Conservation (phyloP, 2,888 invertebrate genomes). For the Cancer borealis region DNA sequence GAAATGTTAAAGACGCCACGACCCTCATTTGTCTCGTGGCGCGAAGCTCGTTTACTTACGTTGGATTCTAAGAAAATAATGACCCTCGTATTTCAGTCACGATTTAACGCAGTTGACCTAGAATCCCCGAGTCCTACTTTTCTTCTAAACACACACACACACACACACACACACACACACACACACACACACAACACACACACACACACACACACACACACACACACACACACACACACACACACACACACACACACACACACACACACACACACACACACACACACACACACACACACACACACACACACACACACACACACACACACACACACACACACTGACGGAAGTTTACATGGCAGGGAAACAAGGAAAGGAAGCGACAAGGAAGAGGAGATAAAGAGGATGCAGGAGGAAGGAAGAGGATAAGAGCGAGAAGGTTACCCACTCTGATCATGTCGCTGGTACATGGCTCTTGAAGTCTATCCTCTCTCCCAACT, state of each 20-base stretch:
- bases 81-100: conserved; percentile 29
- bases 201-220: conserved; percentile 22
- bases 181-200: conserved; percentile 30
- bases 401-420: background rate
- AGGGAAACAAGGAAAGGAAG: background rate
- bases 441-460: conserved; percentile 23
- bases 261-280: conserved; percentile 16
- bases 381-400: background rate
- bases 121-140: background rate
- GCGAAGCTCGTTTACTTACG: background rate
- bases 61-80: conserved; percentile 41
- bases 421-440: background rate
- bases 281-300: conserved; percentile 30
- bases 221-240: conserved; percentile 22
- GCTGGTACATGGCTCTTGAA: background rate
- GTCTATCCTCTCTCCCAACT: conserved; percentile 10
- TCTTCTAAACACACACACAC: conserved; percentile 22
- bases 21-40: conserved; percentile 25
- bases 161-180: conserved; percentile 11
- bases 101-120: conserved; percentile 38
- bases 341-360: background rate
- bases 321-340: background rate
- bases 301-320: background rate
- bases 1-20: background rate
- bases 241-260: conserved; percentile 5